These are phyloP conservation scores for Cremastinae sp. DNA, from an alignment of 2,888 invertebrate genomes.

Conservation along the genomic window DNA sequence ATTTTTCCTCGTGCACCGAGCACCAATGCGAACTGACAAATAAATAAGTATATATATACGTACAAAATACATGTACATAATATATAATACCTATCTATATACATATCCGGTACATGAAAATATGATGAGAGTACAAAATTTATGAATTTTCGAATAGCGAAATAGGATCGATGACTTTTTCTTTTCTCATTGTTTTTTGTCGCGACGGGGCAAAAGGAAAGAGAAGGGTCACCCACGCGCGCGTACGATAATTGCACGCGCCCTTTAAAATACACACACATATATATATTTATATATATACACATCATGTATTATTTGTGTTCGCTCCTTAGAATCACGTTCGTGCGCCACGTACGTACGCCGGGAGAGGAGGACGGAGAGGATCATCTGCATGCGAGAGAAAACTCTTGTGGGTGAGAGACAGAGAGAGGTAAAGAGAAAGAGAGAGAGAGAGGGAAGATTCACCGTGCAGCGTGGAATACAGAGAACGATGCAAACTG, in stretches of 20 bases:
- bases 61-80: too few species aligned
- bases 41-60: too few species aligned
- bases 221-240: conserved; percentile 79
- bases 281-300: conserved; percentile 30
- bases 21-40: too few species aligned
- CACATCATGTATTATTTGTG: conserved; percentile 54
- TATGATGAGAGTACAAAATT: not conserved
- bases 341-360: conserved; percentile 57
- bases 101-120: too few species aligned
- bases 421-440: conserved; percentile 34
- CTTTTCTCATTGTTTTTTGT: conserved; percentile 17
- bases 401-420: conserved; percentile 43
- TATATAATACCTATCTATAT: too few species aligned
- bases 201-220: conserved; percentile 58
- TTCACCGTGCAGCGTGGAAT: conserved; percentile 37
- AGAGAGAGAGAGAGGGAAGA: conserved; percentile 48
- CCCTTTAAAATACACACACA: conserved; percentile 43
- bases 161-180: conserved; percentile 28
- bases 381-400: conserved; percentile 64
- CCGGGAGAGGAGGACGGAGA: conserved; percentile 64
- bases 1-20: not conserved
- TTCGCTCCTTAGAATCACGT: conserved; percentile 58
- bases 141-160: conserved; percentile 13
- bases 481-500: conserved; percentile 46
- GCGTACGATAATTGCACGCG: conserved; percentile 80